These are phyloP conservation scores for Drosophila rhopaloa DNA, from an alignment of 1,140 invertebrate species.

Conservation along the genomic window DNA sequence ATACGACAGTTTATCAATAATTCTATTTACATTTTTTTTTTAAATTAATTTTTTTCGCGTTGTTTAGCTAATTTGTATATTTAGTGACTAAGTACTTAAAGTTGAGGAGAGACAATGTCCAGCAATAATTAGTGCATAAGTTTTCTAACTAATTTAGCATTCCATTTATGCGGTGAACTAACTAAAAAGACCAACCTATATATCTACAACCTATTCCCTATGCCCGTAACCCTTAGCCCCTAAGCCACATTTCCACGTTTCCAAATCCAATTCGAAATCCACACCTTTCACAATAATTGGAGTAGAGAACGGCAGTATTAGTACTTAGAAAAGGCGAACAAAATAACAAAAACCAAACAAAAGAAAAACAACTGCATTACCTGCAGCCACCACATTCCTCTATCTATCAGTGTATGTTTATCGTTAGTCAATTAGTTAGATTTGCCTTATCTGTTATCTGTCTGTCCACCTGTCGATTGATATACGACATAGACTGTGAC, in stretches of 20 bases:
- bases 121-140: slow-evolving; percentile 66
- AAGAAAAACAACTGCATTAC: background rate
- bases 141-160: slow-evolving; percentile 57
- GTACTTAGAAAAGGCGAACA: slow-evolving; percentile 55
- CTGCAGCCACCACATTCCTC: slow-evolving; percentile 41
- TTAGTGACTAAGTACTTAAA: slow-evolving; percentile 72
- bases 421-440: slow-evolving; percentile 35
- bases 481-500: slow-evolving; percentile 10
- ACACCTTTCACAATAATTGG: slow-evolving; percentile 9
- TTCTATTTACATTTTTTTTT: slow-evolving; percentile 22
- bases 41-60: slow-evolving; percentile 31
- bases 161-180: slow-evolving; percentile 57
- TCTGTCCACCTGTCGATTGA: slow-evolving; percentile 22
- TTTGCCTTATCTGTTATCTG: slow-evolving; percentile 23
- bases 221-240: slow-evolving; percentile 3
- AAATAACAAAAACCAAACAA: background rate
- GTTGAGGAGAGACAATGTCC: slow-evolving; percentile 38
- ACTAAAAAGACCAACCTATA: slow-evolving; percentile 25
- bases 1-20: slow-evolving; percentile 5
- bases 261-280: slow-evolving; percentile 11
- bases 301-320: slow-evolving; percentile 49
- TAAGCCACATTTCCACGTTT: slow-evolving; percentile 11
- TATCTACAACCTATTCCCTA: background rate
- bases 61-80: slow-evolving; percentile 64
- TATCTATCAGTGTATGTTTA: slow-evolving; percentile 40